These are phyloP conservation scores for Emmelina monodactyla DNA, from an alignment of 2,888 invertebrate species.

Conservation along the genomic window DNA sequence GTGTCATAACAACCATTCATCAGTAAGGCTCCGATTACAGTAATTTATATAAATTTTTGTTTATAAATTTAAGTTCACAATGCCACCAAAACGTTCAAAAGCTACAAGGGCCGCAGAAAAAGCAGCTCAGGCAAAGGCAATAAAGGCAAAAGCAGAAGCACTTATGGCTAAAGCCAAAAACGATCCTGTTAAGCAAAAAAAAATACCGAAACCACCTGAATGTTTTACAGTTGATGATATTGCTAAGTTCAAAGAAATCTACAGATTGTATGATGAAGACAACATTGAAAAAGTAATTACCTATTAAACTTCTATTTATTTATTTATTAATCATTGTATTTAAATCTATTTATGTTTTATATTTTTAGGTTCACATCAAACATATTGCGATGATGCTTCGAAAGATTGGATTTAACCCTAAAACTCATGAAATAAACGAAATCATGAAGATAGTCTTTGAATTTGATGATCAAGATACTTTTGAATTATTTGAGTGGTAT, in stretches of 20 bases:
- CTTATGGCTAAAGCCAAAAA: too few species aligned
- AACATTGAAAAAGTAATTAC: constrained; percentile 41
- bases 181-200: constrained; percentile 39
- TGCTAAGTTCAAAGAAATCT: constrained; percentile 37
- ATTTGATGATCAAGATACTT: constrained; percentile 47
- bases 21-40: too few species aligned
- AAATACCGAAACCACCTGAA: constrained; percentile 46
- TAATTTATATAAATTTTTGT: too few species aligned
- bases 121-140: too few species aligned
- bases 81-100: too few species aligned
- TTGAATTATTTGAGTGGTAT: constrained; percentile 45
- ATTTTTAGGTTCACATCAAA: constrained; percentile 30
- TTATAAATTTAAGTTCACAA: too few species aligned
- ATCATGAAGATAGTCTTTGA: constrained; percentile 38
- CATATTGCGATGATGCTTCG: constrained; percentile 43
- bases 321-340: background rate
- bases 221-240: constrained; percentile 42
- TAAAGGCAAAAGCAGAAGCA: too few species aligned
- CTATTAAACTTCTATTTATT: background rate
- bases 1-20: too few species aligned
- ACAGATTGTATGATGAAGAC: constrained; percentile 39
- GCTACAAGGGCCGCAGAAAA: too few species aligned
- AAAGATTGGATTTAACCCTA: constrained; percentile 51
- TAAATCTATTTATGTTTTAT: background rate
- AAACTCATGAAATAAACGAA: constrained; percentile 33